Conservation (phyloP, 2,113 vertebrate genomes). For the Apodemus sylvaticus region DNA sequence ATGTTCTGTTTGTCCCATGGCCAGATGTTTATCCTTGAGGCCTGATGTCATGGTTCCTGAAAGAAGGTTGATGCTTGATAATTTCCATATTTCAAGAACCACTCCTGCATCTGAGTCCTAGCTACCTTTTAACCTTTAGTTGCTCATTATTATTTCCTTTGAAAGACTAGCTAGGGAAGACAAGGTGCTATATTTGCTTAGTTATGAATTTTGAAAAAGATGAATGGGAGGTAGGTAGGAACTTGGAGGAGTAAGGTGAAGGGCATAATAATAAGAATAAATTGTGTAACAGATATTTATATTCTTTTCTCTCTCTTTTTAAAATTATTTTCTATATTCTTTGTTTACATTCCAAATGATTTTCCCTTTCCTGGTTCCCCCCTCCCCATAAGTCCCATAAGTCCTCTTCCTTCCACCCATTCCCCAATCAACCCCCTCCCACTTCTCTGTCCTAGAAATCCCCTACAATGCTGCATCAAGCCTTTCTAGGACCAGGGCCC, state of each 20-base stretch:
- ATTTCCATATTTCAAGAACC: neutral
- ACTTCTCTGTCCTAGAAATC: too few relatives aligned
- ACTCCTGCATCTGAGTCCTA: neutral
- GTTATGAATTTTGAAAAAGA: neutral
- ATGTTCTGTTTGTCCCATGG: slow-evolving; percentile 16
- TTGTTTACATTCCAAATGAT: too few relatives aligned
- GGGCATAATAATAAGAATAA: neutral
- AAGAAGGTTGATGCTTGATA: neutral
- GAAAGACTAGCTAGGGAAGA: neutral
- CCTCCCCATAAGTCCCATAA: too few relatives aligned
- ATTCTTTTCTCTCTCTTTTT: too few relatives aligned
- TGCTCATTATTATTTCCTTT: slow-evolving; percentile 57
- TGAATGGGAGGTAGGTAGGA: neutral
- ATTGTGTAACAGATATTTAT: neutral
- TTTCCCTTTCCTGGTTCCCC: too few relatives aligned
- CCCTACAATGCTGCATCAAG: too few relatives aligned
- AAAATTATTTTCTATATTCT: too few relatives aligned
- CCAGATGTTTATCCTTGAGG: neutral
- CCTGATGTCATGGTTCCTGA: neutral
- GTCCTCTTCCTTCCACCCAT: too few relatives aligned
- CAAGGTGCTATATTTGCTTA: neutral
- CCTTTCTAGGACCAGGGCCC: too few relatives aligned
- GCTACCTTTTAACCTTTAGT: slow-evolving; percentile 41
- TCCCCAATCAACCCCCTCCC: too few relatives aligned
- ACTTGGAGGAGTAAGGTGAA: neutral